Base-by-base conservation (phyloP, 1,140 invertebrate species). In the Melipona quadrifasciata region DNA sequence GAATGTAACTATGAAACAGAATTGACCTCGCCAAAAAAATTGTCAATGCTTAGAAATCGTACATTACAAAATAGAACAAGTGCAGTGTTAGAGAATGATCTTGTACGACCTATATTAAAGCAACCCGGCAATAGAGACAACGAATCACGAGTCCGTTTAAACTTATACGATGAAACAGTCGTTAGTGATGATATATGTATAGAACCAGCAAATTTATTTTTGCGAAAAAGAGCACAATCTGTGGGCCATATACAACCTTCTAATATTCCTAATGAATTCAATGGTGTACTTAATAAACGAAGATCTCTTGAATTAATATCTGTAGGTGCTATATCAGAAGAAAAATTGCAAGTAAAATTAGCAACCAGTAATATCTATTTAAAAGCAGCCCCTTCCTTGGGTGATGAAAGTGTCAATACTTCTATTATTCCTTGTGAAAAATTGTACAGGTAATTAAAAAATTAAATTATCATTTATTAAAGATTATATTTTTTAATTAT, bases 151-250 rank as follows among this genome's bases (percentile, higher is more conserved):
- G 80, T 86, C 31, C 88, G 88, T 39, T 87, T 84, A 68, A 87
- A 86, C 17, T 68, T 87, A 17, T 64, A 72, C 14, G 73, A 77
- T 68, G 81, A 77, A 24, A 58, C 34, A 24, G 24, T 68, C 16
- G 55, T 71, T 21, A 79, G 39, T 27, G 83, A 88, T 24, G 87
- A 88, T 51, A 47, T 68, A n/a, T 80, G 27, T 72, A 85, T 72
- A 19, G 70, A 81, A 65, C 51, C 87, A n/a, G 70, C 61, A 39
- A 76, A 92, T 76, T 78, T 88, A 78, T 91, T 92, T 83, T 85
- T 92, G 55, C 78, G 92, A 27, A 93, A 93, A 84, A 87, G 92
- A 79, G 91, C 92, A 31, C 87, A 91, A 65, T 93, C 92, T 2
- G 87, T 93, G 31, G 90, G 91, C 14, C 91, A 92, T 55, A 84